Percentiles rank a stretch among this genome's conserved stretches.
phyloP scores from a whole-genome alignment of 2,888 invertebrate species.

The Caenorhabditis macrosperma region DNA sequence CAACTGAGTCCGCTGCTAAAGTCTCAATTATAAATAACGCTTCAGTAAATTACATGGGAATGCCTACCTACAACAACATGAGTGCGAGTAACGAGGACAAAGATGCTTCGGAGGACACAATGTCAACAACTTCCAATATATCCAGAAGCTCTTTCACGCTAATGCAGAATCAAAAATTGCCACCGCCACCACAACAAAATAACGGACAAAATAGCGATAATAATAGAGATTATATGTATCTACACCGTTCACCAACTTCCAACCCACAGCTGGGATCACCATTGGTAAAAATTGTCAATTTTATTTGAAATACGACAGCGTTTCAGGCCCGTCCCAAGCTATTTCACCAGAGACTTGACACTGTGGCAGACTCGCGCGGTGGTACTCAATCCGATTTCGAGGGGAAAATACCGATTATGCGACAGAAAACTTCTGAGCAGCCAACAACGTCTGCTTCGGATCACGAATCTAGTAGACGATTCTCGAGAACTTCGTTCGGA shows the following conservation, averaged over 20 bases:
- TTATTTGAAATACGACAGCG: neutral
- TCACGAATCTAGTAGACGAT: conserved; percentile 46
- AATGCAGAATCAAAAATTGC: conserved; percentile 43
- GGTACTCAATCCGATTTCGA: conserved; percentile 59
- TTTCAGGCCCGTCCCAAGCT: conserved; percentile 34
- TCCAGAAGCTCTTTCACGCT: conserved; percentile 54
- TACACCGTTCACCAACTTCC: conserved; percentile 37
- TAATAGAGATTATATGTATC: conserved; percentile 52
- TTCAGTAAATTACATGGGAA: conserved; percentile 50
- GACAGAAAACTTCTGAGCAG: conserved; percentile 29
- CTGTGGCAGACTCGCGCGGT: conserved; percentile 30
- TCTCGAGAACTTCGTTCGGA: conserved; percentile 47
- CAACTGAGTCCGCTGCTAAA: conserved; percentile 10
- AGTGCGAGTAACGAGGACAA: conserved; percentile 30
- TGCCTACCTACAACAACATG: conserved; percentile 24
- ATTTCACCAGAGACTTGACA: conserved; percentile 33
- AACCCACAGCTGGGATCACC: conserved; percentile 36
- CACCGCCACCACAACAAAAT: conserved; percentile 25
- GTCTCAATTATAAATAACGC: neutral
- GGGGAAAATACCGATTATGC: conserved; percentile 26
- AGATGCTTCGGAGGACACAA: conserved; percentile 46
- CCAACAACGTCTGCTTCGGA: conserved; percentile 48
- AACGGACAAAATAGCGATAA: conserved; percentile 39
- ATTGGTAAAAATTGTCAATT: neutral
- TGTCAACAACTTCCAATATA: conserved; percentile 56